Conservation (phyloP, 2,113 vertebrate species). For the Marmota monax region DNA sequence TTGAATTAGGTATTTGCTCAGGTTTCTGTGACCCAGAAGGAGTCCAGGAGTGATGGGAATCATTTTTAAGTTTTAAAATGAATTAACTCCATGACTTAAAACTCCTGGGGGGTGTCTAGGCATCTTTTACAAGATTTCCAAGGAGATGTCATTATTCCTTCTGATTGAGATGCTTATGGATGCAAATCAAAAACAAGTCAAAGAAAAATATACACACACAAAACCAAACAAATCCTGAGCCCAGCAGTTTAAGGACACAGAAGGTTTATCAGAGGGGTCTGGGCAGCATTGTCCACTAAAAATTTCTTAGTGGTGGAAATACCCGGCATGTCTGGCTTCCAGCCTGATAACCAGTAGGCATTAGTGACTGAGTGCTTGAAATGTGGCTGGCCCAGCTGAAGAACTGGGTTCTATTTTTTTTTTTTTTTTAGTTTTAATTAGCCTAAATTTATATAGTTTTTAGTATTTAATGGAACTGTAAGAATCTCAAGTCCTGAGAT, state of each 20-base stretch:
- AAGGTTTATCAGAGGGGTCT: not conserved
- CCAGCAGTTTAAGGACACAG: not conserved
- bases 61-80: constrained; percentile 9
- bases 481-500: not conserved
- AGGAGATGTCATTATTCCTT: not conserved
- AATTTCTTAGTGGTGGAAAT: not conserved
- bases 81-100: not conserved
- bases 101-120: not conserved
- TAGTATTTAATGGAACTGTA: not conserved
- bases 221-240: not conserved
- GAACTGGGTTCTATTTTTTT: not conserved
- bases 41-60: not conserved
- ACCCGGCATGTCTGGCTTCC: not conserved
- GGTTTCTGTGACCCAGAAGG: constrained; percentile 7
- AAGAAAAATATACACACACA: not conserved
- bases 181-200: not conserved
- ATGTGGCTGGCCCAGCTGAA: not conserved
- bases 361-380: not conserved
- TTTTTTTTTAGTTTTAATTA: not conserved
- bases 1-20: constrained; percentile 46
- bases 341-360: not conserved
- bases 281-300: not conserved
- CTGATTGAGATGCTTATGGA: not conserved
- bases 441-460: not conserved
- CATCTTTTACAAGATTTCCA: not conserved